These are phyloP conservation scores for Amazona guildingii DNA, from an alignment of 2,113 vertebrate species.

Conservation along the genomic window DNA sequence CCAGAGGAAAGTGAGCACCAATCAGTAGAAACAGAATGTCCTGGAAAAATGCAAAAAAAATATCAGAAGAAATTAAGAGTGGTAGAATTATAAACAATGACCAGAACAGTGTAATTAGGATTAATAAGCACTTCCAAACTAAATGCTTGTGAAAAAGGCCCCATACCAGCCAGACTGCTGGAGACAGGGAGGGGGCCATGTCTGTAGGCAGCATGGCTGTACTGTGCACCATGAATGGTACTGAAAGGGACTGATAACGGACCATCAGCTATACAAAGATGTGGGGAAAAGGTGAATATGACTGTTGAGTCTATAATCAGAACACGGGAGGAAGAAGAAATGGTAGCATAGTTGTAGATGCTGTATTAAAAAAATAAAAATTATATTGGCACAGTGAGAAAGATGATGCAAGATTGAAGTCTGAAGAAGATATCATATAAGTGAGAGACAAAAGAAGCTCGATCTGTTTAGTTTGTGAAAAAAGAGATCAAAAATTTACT, in stretches of 20 bases:
- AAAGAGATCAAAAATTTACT: background rate
- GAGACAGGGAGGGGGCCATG: background rate
- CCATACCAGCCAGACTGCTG: background rate
- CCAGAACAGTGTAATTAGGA: background rate
- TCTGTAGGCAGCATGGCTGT: background rate
- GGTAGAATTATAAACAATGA: background rate
- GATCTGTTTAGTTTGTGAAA: background rate
- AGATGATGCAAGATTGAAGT: background rate
- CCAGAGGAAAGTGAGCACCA: background rate
- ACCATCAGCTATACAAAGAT: background rate
- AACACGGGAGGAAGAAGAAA: background rate
- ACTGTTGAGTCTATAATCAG: background rate
- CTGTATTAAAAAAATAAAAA: background rate
- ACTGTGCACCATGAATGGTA: fast-evolving
- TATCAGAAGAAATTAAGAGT: background rate
- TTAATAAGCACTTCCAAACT: background rate
- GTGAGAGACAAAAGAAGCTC: background rate
- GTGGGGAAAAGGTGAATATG: background rate
- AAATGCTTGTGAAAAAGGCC: background rate
- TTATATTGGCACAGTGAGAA: background rate
- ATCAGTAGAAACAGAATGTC: background rate
- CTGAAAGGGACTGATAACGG: background rate
- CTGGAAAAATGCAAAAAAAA: background rate
- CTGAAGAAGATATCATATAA: background rate
- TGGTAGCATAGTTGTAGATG: background rate